Base-by-base conservation (phyloP, 2,113 vertebrate genomes). In the Rutilus rutilus region DNA sequence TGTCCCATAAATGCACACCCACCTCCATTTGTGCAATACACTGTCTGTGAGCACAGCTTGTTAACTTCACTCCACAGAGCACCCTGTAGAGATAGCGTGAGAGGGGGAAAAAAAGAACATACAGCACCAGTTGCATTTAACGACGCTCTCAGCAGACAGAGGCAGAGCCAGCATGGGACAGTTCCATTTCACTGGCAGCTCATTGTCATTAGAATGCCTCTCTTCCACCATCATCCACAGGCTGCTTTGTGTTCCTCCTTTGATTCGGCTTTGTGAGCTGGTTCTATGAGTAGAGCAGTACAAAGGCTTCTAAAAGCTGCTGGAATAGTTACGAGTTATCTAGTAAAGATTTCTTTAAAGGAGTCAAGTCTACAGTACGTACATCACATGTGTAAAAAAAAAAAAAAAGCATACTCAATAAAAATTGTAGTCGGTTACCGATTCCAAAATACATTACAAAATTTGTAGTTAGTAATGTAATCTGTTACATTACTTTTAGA, bases 41-140 rank as follows among this genome's bases (percentile, higher is more conserved):
- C 45, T 52, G 62, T 82, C 27, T 77, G 42, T 69, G 62, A 82
- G 64, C 64, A 73, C 67, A 83, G 82, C 82, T 83, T 83, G 82
- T 78, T 69, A 87, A 78, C 81, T 79, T 78, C 14, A 39, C 50
- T 67, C 14, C 59, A 45, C 27, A 10, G 23, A 60, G 74, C 62
- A 30, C 47, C 50, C 50, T 60, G 25, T 47, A 33, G 84, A 83
- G 83, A 4, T 21, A 84, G 85, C 78, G 75, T 86, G 78, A 78
- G 52, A 73, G 50, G 75, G 30, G 33, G 57, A 23, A 69, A 36
- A 76, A 80, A 36, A 91, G 89, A 85, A 86, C 8, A 90, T 9
- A 90, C 89, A 91, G 82, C 67, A 83, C 67, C 82, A 79, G 30
- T 50, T 45, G 33, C 74, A 45, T 86, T 79, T 77, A 88, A 74